phyloP scores from a whole-genome alignment of 2,888 invertebrate species.

The Agrochola circellaris region DNA sequence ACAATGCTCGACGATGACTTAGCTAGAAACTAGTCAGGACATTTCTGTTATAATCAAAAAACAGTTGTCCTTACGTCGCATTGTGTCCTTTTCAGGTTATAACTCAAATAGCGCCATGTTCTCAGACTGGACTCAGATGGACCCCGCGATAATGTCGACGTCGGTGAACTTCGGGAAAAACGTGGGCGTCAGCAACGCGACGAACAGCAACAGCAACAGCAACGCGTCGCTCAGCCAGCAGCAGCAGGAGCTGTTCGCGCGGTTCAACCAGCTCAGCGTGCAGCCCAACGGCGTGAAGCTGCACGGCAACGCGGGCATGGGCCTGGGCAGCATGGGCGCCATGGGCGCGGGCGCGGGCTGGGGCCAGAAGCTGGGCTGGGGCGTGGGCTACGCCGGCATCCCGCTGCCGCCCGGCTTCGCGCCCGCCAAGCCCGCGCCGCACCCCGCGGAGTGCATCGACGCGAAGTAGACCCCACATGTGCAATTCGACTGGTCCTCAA shows the following conservation, averaged over 20 bases:
- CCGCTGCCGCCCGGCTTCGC: slow-evolving; percentile 89
- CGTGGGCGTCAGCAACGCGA: slow-evolving; percentile 58
- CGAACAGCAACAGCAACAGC: slow-evolving; percentile 48
- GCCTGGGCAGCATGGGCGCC: slow-evolving; percentile 24
- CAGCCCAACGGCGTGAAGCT: slow-evolving; percentile 72
- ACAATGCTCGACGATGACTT: slow-evolving; percentile 51
- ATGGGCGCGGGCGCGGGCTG: slow-evolving; percentile 44
- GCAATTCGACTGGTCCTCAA: slow-evolving; percentile 67
- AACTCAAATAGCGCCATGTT: slow-evolving; percentile 86
- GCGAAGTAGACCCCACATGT: slow-evolving; percentile 82
- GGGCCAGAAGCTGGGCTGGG: slow-evolving; percentile 71
- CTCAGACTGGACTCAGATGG: slow-evolving; percentile 97
- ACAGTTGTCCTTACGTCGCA: slow-evolving; percentile 53
- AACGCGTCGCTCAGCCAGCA: slow-evolving; percentile 66
- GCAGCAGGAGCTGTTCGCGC: slow-evolving; percentile 85
- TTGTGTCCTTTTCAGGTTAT: slow-evolving; percentile 76
- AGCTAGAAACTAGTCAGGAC: slow-evolving; percentile 51
- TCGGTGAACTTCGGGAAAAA: slow-evolving; percentile 90
- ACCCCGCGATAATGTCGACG: slow-evolving; percentile 97
- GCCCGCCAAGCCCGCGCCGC: slow-evolving; percentile 82
- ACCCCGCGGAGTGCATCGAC: slow-evolving; percentile 89
- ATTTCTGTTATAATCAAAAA: slow-evolving; percentile 49
- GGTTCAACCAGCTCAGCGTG: slow-evolving; percentile 83
- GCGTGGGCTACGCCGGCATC: slow-evolving; percentile 74
- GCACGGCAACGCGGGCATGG: slow-evolving; percentile 52